phyloP scores from a whole-genome alignment of 2,113 vertebrate genomes.

The Marcusenius ussheri region DNA sequence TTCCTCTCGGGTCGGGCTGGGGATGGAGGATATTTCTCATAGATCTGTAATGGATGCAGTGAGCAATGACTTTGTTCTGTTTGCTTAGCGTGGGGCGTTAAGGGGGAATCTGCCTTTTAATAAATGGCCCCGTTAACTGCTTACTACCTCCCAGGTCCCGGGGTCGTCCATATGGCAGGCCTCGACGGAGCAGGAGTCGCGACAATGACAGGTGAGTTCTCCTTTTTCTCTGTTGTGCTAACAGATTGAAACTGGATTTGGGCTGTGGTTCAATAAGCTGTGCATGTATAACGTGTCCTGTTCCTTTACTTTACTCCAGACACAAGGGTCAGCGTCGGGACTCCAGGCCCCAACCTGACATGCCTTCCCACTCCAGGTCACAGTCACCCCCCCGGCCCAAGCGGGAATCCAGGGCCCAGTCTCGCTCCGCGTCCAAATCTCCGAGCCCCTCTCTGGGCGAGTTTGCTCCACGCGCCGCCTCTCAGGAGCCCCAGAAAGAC shows the following conservation, averaged over 20 bases:
- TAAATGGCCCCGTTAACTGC: neutral
- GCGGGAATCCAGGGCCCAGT: constrained; percentile 46
- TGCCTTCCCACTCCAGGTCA: constrained; percentile 60
- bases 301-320: constrained; percentile 47
- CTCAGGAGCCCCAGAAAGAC: constrained; percentile 77
- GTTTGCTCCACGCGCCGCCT: constrained; percentile 68
- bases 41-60: neutral
- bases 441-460: constrained; percentile 71
- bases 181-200: constrained; percentile 83
- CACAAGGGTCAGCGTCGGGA: constrained; percentile 65
- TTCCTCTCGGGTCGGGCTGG: too few species aligned
- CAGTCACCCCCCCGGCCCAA: constrained; percentile 78
- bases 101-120: neutral
- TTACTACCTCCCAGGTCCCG: neutral
- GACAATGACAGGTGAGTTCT: constrained; percentile 78
- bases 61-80: neutral
- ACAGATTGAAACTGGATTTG: neutral
- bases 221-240: neutral
- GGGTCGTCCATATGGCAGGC: constrained; percentile 71
- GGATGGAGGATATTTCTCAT: neutral
- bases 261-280: neutral
- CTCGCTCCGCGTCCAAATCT: constrained; percentile 73
- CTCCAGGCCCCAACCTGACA: constrained; percentile 35
- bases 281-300: neutral
- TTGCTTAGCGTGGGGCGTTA: neutral